Conservation (phyloP, 2,113 vertebrate genomes). For the Colaptes auratus region DNA sequence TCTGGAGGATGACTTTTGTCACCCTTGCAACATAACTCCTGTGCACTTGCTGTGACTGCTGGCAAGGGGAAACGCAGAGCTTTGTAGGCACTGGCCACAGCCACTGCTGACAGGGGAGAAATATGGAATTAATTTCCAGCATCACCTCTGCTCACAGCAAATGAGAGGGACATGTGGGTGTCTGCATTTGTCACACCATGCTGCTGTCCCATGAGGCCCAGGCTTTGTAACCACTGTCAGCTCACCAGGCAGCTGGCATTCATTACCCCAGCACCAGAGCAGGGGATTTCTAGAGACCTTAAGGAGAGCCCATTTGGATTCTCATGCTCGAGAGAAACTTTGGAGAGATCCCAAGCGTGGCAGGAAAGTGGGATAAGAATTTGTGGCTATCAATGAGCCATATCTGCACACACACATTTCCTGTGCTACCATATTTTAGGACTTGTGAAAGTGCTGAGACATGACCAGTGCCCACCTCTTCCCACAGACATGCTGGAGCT, state of each 20-base stretch:
- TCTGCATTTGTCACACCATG: slow-evolving; percentile 14
- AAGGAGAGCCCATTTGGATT: slow-evolving; percentile 17
- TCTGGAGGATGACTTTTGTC: neutral
- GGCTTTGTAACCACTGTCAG: neutral
- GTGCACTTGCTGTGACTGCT: neutral
- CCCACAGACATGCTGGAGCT: neutral
- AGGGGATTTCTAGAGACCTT: slow-evolving; percentile 10
- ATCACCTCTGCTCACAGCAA: slow-evolving; percentile 2
- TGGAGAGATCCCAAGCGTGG: neutral
- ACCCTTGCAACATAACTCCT: neutral
- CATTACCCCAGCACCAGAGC: slow-evolving; percentile 6
- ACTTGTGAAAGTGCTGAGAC: neutral
- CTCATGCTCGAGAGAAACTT: neutral
- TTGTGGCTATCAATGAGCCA: neutral
- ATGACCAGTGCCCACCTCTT: neutral
- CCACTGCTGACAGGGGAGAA: slow-evolving; percentile 11
- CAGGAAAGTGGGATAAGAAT: neutral
- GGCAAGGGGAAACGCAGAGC: neutral
- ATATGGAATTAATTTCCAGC: slow-evolving; percentile 37
- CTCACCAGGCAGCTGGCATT: neutral
- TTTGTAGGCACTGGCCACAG: neutral
- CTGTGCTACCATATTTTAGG: neutral
- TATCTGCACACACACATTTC: neutral
- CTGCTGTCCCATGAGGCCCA: neutral
- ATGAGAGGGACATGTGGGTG: neutral